Evolutionary conservation across 2,113 vertebrate species (phyloP), one percentile per base, ranked within the genome.

Genomic region (Formicarius rufipectus): DNA sequence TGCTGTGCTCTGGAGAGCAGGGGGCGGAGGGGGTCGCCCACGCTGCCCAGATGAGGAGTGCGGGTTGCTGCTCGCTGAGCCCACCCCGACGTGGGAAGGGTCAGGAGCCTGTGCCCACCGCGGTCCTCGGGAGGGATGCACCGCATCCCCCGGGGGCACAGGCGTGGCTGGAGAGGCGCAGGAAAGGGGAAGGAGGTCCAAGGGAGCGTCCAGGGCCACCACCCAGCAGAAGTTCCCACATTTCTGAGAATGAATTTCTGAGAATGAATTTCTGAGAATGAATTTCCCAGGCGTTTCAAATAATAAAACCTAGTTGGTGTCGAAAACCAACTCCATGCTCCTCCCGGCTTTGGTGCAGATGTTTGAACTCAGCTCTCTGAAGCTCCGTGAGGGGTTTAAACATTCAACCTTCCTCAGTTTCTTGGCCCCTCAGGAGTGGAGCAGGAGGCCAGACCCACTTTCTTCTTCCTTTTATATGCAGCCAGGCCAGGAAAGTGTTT

Each of bases 381-480:
- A 62, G 7, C 27, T 14, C 37, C 20, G 0, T 16, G 5, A 4
- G 60, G 2, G 35, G 14, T 39, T 75, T 17, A 81, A 83, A 59
- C 27, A 8, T 50, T 28, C 15, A 12, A 28, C 22, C 67, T 30
- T 45, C 58, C 75, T 42, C 17, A 25, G 25, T 31, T 52, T 24
- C 7, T 83, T 20, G n/a, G 67, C 6, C 28, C 30, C 66, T 21
- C 14, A 1, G 31, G 37, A 40, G 42, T 2, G 1, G 22, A 58
- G 0, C 1, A 23, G 27, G 71, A 64, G 66, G 27, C 6, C 0
- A 1, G 42, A 69, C 19, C 55, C 10, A 1, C n/a, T 13, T 53
- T 90, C 72, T 88, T 86, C 67, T 78, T 42, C 72, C 76, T 84
- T 95, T 84, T 78, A 45, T 33, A 33, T 4, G 40, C 88, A 93